Evolutionary conservation across 2,888 invertebrate genomes (phyloP).

Genomic region (Drosophila niveifrons): DNA sequence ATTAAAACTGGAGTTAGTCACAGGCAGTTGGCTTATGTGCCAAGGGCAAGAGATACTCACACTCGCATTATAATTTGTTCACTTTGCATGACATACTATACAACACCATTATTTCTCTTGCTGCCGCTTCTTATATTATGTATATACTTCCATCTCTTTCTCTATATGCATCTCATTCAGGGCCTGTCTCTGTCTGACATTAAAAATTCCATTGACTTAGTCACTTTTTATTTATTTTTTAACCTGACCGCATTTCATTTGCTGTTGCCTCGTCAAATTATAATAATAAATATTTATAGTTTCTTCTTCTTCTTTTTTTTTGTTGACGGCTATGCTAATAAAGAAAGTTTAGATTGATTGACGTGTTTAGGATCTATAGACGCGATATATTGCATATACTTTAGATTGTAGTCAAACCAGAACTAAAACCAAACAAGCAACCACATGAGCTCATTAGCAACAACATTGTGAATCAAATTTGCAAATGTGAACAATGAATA

Average conservation of each 20-base stretch:
- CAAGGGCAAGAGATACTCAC: conserved; percentile 64
- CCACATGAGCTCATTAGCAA: conserved; percentile 50
- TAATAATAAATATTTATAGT: conserved; percentile 66
- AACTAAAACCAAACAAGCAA: conserved; percentile 5
- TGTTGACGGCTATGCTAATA: conserved; percentile 43
- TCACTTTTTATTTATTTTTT: conserved; percentile 43
- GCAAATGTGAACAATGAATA: conserved; percentile 34
- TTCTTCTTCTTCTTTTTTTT: background rate
- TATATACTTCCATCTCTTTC: conserved; percentile 2
- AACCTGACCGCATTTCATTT: conserved; percentile 65
- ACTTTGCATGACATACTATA: conserved; percentile 41
- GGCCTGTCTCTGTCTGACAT: conserved; percentile 23
- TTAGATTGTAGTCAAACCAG: conserved; percentile 74
- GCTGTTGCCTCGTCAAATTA: conserved; percentile 32
- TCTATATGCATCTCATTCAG: conserved; percentile 15
- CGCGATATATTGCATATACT: conserved; percentile 9
- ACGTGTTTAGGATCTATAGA: conserved; percentile 26
- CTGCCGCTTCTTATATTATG: conserved; percentile 10
- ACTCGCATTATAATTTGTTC: conserved; percentile 38
- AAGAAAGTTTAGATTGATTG: conserved; percentile 65
- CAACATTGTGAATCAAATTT: conserved; percentile 7
- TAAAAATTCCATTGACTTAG: conserved; percentile 63
- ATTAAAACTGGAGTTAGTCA: conserved; percentile 70
- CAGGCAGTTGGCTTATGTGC: conserved; percentile 68
- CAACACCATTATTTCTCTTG: conserved; percentile 10